Base-by-base conservation (phyloP, 2,797 vertebrate genomes). In the Chelmon rostratus region DNA sequence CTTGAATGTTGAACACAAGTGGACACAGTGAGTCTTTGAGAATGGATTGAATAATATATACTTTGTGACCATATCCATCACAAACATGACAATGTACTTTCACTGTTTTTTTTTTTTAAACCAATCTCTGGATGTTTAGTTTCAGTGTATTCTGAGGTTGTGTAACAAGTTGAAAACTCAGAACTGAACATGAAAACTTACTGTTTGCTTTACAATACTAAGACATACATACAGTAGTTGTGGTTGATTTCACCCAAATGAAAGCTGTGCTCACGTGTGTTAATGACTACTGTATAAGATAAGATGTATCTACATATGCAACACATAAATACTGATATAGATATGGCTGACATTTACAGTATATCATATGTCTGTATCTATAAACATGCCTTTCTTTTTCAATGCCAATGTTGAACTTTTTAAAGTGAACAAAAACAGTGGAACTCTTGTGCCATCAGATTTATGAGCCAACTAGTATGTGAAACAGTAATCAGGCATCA, bases 391-490 rank as follows among this genome's bases (percentile, higher is more conserved):
- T 79, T 84, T 86, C 13, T 25, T 88, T 83, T 73, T 74, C 31
- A 74, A 35, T 64, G 18, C 13, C 1, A 62, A 58, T 78, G 28
- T 61, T 86, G 62, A 73, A 50, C 13, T 70, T 38, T 75, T 68
- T 23, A 67, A 86, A 62, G 66, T 82, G 44, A 84, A 83, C 67
- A 81, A 71, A 76, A 78, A 67, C 49, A 54, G 25, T 72, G 64
- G 25, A 77, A 76, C 47, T 83, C 33, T 40, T 70, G 88, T 91
- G 85, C 89, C 79, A 90, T 88, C 68, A 37, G 47, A 81, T 74
- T 66, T 42, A 54, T 65, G 12, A 18, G 68, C 61, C 69, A 85
- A 25, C n/a, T 49, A n/a, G 10, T 70, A 16, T 82, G 66, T 82
- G 53, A 59, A 79, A 63, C 42, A 65, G 16, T 25, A 44, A 40